A percentile compares a stretch with the other conserved stretches of the same genome.
Conservation (phyloP, 2,113 vertebrate species). For the Apteryx owenii region DNA sequence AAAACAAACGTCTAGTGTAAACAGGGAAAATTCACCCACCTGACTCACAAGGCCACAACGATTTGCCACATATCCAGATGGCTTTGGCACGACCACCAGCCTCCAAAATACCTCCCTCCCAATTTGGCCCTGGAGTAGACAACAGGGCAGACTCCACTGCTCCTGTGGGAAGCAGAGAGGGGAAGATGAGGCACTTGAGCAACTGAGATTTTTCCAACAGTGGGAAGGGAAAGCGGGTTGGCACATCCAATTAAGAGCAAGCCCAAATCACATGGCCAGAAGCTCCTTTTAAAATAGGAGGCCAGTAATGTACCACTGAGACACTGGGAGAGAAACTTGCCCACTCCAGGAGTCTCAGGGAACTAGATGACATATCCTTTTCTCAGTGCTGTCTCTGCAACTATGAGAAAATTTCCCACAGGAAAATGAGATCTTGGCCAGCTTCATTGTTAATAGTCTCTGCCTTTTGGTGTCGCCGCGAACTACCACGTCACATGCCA, state of each 20-base stretch:
- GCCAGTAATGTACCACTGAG: not conserved
- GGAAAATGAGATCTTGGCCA: not conserved
- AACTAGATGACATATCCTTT: not conserved
- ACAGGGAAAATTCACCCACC: not conserved
- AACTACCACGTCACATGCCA: not conserved
- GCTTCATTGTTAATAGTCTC: not conserved
- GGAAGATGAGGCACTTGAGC: not conserved
- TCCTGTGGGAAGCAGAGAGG: not conserved
- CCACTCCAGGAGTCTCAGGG: not conserved
- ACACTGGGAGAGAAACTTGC: not conserved
- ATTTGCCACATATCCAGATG: not conserved
- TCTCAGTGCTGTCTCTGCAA: not conserved
- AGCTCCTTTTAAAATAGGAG: not conserved
- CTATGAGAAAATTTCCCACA: not conserved
- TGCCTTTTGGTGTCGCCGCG: not conserved
- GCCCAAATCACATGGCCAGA: not conserved
- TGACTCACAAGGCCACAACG: not conserved
- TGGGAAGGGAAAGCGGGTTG: not conserved
- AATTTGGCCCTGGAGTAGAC: too few species aligned
- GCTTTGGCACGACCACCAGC: not conserved
- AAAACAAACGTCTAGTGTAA: not conserved
- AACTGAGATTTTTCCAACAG: not conserved
- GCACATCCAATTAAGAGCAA: not conserved
- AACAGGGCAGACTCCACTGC: not conserved
- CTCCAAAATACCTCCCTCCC: not conserved